Conservation (phyloP, 2,113 vertebrate genomes). For the Melospiza melodia region DNA sequence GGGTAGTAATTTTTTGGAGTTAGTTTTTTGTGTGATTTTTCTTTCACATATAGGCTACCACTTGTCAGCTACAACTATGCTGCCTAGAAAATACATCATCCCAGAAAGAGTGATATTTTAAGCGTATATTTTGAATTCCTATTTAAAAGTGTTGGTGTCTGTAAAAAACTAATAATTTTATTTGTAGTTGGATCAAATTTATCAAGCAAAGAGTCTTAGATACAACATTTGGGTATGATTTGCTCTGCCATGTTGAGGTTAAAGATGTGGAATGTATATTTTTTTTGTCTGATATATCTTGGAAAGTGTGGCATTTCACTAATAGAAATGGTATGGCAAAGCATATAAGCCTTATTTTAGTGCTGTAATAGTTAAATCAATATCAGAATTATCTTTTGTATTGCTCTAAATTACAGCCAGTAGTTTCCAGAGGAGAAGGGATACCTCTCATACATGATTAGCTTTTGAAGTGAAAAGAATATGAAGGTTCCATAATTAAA, state of each 20-base stretch:
- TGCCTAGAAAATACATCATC: neutral
- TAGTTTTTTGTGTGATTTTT: neutral
- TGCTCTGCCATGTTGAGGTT: neutral
- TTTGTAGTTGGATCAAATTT: neutral
- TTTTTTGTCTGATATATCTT: neutral
- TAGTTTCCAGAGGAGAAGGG: neutral
- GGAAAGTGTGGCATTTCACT: neutral
- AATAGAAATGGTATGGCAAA: neutral
- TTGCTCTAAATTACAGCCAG: neutral
- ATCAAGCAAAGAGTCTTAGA: neutral
- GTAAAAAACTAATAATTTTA: neutral
- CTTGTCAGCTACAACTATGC: neutral
- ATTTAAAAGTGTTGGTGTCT: neutral
- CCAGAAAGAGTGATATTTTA: neutral
- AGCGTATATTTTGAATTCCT: neutral
- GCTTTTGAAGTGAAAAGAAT: neutral
- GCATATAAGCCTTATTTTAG: neutral
- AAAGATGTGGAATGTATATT: neutral
- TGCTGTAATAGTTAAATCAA: neutral
- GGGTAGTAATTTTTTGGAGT: fast-evolving
- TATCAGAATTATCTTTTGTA: neutral
- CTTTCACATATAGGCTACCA: neutral
- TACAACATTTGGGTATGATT: neutral
- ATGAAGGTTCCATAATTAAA: neutral
- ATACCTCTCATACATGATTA: neutral